phyloP scores from a whole-genome alignment of 2,113 vertebrate species.

The Chauna torquata region DNA sequence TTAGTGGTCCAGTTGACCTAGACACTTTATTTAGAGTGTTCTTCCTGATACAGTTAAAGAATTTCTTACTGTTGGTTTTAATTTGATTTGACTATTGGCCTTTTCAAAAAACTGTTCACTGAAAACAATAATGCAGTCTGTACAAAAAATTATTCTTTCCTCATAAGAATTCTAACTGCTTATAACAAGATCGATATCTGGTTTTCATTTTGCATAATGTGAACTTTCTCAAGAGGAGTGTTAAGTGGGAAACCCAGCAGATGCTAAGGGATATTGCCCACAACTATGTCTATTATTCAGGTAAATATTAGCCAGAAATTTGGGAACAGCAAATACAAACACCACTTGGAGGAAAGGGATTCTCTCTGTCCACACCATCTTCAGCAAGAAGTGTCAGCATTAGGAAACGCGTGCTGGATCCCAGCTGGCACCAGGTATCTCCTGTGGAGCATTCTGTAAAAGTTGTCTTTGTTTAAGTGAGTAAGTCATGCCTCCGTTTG shows the following conservation, averaged over 20 bases:
- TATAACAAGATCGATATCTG: background rate
- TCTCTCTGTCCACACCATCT: background rate
- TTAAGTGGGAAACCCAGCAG: background rate
- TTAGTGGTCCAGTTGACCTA: conserved; percentile 38
- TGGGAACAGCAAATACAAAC: background rate
- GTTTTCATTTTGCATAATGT: background rate
- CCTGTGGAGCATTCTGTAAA: background rate
- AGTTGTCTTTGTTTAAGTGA: background rate
- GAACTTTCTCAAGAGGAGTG: background rate
- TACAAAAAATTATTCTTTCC: background rate
- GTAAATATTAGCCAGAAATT: background rate
- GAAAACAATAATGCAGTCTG: background rate
- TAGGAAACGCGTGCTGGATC: background rate
- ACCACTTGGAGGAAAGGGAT: background rate
- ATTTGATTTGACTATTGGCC: background rate
- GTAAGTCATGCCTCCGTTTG: background rate
- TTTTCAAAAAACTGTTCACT: background rate
- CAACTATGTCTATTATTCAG: background rate
- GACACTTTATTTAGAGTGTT: background rate
- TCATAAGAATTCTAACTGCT: background rate
- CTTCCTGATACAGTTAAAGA: background rate
- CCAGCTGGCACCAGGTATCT: background rate
- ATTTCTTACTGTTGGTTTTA: background rate
- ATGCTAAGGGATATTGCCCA: background rate
- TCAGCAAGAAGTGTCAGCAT: background rate